These are phyloP conservation scores for Lota lota DNA, from an alignment of 2,113 vertebrate species.

Conservation along the genomic window DNA sequence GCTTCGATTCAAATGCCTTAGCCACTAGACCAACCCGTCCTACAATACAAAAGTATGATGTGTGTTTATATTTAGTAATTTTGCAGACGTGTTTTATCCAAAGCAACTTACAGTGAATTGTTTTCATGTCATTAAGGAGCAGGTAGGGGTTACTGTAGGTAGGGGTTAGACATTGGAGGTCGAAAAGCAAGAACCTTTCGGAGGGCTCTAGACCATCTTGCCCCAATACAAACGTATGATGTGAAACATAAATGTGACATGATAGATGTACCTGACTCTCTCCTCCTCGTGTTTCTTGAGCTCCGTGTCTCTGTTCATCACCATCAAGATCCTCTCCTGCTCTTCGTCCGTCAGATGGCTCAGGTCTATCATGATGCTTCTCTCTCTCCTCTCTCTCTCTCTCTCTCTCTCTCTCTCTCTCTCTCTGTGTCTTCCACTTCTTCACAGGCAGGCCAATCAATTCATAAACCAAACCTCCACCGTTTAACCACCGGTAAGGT, in stretches of 20 bases:
- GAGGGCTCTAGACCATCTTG: no score
- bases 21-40: no score
- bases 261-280: constrained; percentile 80
- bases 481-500: no score
- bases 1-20: no score
- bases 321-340: constrained; percentile 86
- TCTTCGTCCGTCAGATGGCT: constrained; percentile 95
- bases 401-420: constrained; percentile 1
- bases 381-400: constrained; percentile 10
- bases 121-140: no score
- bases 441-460: background rate
- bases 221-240: background rate
- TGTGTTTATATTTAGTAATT: no score
- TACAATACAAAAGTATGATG: no score
- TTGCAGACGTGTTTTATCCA: no score
- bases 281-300: constrained; percentile 88
- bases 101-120: no score
- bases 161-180: no score
- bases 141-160: no score
- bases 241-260: background rate
- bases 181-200: no score
- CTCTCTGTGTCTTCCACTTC: constrained; percentile 11
- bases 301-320: constrained; percentile 85
- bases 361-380: constrained; percentile 89
- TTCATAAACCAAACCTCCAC: background rate